Percentiles rank a stretch among this genome's conserved stretches.
Evolutionary conservation across 30 jellyfish, hydroid and myxozoan species (phyloP).

Genomic region (Pseudorhiza aurosa): DNA sequence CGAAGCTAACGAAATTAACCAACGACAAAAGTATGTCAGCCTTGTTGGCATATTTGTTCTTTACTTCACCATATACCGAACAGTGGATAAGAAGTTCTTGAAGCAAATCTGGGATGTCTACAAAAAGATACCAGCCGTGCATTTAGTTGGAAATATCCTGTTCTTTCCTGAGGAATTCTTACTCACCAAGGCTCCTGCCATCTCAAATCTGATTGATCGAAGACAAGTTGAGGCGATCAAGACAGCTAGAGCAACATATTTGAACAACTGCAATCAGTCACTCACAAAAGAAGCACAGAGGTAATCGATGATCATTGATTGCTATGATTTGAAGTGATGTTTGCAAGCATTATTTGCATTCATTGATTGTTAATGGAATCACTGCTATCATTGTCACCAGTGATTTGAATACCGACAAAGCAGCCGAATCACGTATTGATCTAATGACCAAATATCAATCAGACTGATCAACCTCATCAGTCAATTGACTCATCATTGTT

Average conservation of each 20-base stretch:
- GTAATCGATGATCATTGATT: too few relatives aligned
- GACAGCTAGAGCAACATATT: conserved; percentile 63
- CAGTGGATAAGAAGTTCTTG: conserved; percentile 84
- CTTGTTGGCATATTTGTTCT: conserved; percentile 82
- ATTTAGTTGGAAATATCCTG: conserved; percentile 84
- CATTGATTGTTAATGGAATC: too few relatives aligned
- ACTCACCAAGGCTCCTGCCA: conserved; percentile 69
- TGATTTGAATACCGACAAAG: too few relatives aligned
- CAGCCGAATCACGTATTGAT: too few relatives aligned
- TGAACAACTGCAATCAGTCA: conserved; percentile 74
- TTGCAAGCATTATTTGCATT: too few relatives aligned
- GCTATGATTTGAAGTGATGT: too few relatives aligned
- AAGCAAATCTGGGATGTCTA: conserved; percentile 87
- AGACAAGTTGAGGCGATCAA: conserved; percentile 81
- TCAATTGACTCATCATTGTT: too few relatives aligned
- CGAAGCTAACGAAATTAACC: conserved; percentile 10
- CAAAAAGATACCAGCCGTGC: conserved; percentile 92
- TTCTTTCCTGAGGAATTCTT: conserved; percentile 90
- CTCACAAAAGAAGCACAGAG: conserved; percentile 79
- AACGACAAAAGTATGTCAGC: conserved; percentile 32
- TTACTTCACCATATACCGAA: conserved; percentile 79
- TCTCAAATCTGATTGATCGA: conserved; percentile 74
- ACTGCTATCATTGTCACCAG: too few relatives aligned
- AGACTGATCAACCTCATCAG: too few relatives aligned
- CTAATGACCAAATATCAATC: too few relatives aligned